Evolutionary conservation across 2,888 invertebrate genomes (phyloP), one percentile per base, ranked within the genome.

Genomic region (Diachrysia chrysitis): DNA sequence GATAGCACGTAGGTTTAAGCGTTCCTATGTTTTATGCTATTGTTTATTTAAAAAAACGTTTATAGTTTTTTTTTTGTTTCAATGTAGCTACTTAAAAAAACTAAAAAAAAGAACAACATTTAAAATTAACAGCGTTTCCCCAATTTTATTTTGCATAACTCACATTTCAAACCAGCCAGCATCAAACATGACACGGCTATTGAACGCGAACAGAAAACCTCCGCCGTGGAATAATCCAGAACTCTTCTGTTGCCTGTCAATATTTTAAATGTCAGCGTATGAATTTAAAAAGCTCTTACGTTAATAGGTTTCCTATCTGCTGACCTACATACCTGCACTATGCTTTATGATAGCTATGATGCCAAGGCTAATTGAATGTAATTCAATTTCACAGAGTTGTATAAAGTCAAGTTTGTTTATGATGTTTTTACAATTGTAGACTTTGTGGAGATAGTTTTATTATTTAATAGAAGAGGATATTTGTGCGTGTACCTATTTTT

Each of bases 241-340:
- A 58, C 58, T 17, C 58, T 21, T n/a, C 19, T 35, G 56, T 29
- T 46, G 56, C 55, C 58, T 76, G 61, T 73, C 66, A 66, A 77
- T 72, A 54, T 59, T 61, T 59, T 61, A 57, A 63, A 63, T 66
- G 56, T 46, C 60, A 60, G 58, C 17, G 16, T 62, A 69, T 82
- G 68, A 67, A 69, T 71, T 76, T 66, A 72, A 80, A 69, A 79
- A 82, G 77, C 81, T 72, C 73, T 82, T 61, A 63, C 67, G 48
- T 29, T 82, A 82, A 82, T 79, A 79, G 66, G 67, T 61, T 63
- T 9, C 62, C 58, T 76, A 82, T 79, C 82, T 79, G 61, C 56
- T 58, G 80, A 75, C 79, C 74, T 75, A 76, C 60, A 61, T 76
- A 59, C 51, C 42, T 70, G 54, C 56, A 42, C 54, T 58, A 54